Evolutionary conservation across 2,888 invertebrate genomes (phyloP).

Genomic region (Panzeria rudis): DNA sequence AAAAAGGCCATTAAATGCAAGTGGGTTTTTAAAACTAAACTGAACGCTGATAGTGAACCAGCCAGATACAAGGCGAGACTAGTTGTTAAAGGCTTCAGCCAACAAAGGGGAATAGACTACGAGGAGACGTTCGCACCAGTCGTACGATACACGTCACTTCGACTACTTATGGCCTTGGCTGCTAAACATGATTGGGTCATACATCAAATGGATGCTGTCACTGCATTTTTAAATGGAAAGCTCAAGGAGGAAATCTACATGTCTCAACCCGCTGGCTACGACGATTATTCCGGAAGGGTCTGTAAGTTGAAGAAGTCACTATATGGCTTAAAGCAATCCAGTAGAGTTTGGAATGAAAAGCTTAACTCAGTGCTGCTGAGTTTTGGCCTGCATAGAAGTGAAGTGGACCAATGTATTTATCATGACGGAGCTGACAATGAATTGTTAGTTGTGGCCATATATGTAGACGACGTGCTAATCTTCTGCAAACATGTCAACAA

Average conservation of each 20-base stretch:
- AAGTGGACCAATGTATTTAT: neutral
- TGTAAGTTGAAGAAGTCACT: neutral
- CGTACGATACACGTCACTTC: conserved; percentile 61
- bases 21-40: conserved; percentile 3
- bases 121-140: conserved; percentile 63
- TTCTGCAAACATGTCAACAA: neutral
- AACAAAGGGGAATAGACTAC: conserved; percentile 43
- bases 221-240: neutral
- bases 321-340: no score
- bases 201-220: neutral
- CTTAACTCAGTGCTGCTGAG: neutral
- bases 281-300: neutral
- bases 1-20: neutral
- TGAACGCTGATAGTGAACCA: conserved; percentile 2
- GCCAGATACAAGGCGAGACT: conserved; percentile 27
- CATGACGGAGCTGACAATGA: neutral
- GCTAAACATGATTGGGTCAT: conserved; percentile 6
- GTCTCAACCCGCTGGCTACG: neutral
- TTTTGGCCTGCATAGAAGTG: neutral
- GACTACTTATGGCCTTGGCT: conserved; percentile 60
- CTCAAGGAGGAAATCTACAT: neutral
- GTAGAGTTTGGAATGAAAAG: neutral
- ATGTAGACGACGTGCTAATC: neutral
- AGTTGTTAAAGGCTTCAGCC: conserved; percentile 27
- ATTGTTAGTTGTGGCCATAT: neutral